These are phyloP conservation scores for Cochlearius cochlearius DNA, from an alignment of 2,113 vertebrate species.

Conservation along the genomic window DNA sequence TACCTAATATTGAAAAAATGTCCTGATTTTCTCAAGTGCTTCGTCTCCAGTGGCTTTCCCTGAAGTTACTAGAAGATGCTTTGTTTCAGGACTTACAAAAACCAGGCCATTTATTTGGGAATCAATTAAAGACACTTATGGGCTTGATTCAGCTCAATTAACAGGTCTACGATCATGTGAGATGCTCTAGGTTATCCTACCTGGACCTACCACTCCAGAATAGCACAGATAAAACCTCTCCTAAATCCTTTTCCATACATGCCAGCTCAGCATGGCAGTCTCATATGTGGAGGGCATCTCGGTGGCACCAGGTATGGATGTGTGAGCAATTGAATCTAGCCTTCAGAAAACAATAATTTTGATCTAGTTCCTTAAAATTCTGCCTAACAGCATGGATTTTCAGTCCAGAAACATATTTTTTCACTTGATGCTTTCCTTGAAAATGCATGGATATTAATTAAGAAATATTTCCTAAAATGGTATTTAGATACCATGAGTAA, in stretches of 20 bases:
- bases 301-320: neutral
- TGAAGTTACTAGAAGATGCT: neutral
- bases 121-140: neutral
- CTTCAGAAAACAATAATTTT: neutral
- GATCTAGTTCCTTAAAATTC: neutral
- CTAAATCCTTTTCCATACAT: neutral
- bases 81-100: neutral
- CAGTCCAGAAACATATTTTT: neutral
- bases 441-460: neutral
- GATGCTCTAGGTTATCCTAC: neutral
- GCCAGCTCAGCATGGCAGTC: neutral
- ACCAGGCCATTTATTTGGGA: neutral
- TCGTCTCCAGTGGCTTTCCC: neutral
- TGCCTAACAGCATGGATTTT: neutral
- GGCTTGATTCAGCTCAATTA: neutral
- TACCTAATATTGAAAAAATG: neutral
- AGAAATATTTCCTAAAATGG: neutral
- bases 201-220: neutral
- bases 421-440: neutral
- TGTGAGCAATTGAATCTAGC: neutral
- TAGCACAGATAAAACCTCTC: neutral
- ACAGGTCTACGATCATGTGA: neutral
- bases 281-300: neutral
- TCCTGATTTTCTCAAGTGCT: conserved; percentile 8
- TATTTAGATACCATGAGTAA: neutral